Base-by-base conservation (phyloP, 2,797 vertebrate genomes). In the Novumbra hubbsi region DNA sequence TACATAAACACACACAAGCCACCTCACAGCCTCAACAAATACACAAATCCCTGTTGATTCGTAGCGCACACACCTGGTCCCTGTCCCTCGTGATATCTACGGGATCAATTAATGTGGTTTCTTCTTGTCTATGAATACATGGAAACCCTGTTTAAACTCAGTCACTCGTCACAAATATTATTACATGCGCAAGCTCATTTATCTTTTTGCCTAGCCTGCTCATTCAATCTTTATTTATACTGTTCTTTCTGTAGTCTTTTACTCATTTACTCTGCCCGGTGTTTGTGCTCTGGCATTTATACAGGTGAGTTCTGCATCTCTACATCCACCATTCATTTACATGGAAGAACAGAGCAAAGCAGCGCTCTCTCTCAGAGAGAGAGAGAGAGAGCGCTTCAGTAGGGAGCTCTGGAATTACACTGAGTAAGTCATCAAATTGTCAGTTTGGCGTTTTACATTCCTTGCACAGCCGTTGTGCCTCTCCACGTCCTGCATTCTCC, bases 391-490 rank as follows among this genome's bases (percentile, higher is more conserved):
- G 21, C 73, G 60, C 75, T 64, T 72, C 76, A 68, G 78, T 82
- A 63, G 70, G 75, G 63, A 70, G 72, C 76, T 73, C 73, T 16
- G 76, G 75, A 84, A 77, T 73, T 82, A 72, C 69, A 63, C 57
- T 80, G 78, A 86, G 86, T 85, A 88, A 87, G 80, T 81, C 77
- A 86, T 79, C 80, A 86, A 79, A 84, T 83, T 78, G 41, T 66
- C 15, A 0, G 27, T 41, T 60, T 67, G n/a, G 55, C 55, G 69
- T 78, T 80, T 79, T 69, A 60, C 62, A 73, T 75, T 68, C 45
- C 67, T 57, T n/a, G 8, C n/a, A 21, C 0, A 21, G 52, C n/a
- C 52, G 19, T n/a, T 57, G n/a, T 57, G 19, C 19, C 19, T 57
- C 52, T 57, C 52, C 52, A 21, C 52, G 6, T 57, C 52, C 52